Evolutionary conservation across 53 echinoderm and acorn worm genomes (phyloP), one percentile per base, ranked within the genome.

Genomic region (Zoroaster sp.): DNA sequence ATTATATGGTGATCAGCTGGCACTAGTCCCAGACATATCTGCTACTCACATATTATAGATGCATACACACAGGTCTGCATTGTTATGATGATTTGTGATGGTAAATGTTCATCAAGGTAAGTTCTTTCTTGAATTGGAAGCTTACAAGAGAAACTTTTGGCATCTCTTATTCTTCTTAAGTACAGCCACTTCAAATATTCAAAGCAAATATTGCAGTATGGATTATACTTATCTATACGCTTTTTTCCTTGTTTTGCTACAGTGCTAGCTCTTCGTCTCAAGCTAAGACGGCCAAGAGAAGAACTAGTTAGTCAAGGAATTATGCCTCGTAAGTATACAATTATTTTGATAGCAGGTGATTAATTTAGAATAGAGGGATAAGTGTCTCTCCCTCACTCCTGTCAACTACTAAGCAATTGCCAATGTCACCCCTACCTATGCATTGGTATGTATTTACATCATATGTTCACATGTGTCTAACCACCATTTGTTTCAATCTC

Each of bases 271-370:
- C 89, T 96, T 40, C 90, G 95, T 79, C 91, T 99, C 86, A 99
- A 99, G 80, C 91, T 95, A 82, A 83, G 99, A 78, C 77, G 99
- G 89, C 94, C 96, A 25, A 81, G 99, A 76, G 95, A 99, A 73
- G 99, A 99, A 86, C 93, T 99, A 14, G 96, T 99, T 69, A 94
- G 92, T 73, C 99, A 96, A 94, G 99, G 99, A 69, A 99, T 99
- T 76, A 99, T 99, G 95, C 99, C 99, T 66, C 92, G 99, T 99
- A 92, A 99, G 99, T 99, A 83, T 18, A 28, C 34, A 39, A 4
- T 13, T 6, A 12, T 30, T 72, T 35, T 77, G 25, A 4, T 37
- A 14, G 15, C 12, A 32, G 52, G n/a, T n/a, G n/a, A n/a, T n/a
- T n/a, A n/a, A n/a, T n/a, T n/a, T n/a, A n/a, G n/a, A n/a, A n/a